A percentile compares a stretch with the other conserved stretches of the same genome.
Evolutionary conservation across 35 echinoderm and acorn worm genomes (phyloP).

Genomic region (Ophiothrix spiculata): DNA sequence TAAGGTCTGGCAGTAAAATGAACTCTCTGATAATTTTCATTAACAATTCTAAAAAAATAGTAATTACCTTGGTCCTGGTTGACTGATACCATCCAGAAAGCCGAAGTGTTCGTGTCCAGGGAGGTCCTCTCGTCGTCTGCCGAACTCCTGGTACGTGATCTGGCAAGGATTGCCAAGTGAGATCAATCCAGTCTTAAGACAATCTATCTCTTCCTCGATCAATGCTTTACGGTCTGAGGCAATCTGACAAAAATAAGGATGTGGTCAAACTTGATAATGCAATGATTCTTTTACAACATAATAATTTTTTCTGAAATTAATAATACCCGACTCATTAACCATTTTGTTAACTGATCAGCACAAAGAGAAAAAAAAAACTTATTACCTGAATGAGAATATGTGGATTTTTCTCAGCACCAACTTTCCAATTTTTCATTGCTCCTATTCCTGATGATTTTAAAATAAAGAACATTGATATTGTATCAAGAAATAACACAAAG

Average conservation of each 20-base stretch:
- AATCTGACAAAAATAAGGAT: neutral
- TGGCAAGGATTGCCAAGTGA: neutral
- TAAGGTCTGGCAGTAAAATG: too few species aligned
- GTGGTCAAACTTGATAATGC: too few species aligned
- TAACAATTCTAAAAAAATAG: neutral
- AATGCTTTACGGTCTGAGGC: neutral
- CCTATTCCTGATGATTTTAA: conserved; percentile 12
- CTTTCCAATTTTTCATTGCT: neutral
- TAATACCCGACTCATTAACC: neutral
- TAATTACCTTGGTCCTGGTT: neutral
- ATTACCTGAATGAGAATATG: conserved; percentile 20
- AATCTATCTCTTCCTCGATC: neutral
- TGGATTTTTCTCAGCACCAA: neutral
- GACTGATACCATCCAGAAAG: conserved; percentile 17
- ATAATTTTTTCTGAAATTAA: neutral
- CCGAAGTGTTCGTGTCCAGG: conserved; percentile 22
- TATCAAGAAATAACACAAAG: too few species aligned
- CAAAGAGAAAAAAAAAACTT: neutral
- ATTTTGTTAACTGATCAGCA: neutral
- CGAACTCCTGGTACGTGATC: conserved; percentile 2
- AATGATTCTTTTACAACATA: too few species aligned
- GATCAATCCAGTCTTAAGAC: neutral
- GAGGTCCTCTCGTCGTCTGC: neutral
- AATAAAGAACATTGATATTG: too few species aligned
- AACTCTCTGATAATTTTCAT: too few species aligned